Evolutionary conservation across 2,113 vertebrate genomes (phyloP), one percentile per base, ranked within the genome.

Genomic region (Sylvietta virens): DNA sequence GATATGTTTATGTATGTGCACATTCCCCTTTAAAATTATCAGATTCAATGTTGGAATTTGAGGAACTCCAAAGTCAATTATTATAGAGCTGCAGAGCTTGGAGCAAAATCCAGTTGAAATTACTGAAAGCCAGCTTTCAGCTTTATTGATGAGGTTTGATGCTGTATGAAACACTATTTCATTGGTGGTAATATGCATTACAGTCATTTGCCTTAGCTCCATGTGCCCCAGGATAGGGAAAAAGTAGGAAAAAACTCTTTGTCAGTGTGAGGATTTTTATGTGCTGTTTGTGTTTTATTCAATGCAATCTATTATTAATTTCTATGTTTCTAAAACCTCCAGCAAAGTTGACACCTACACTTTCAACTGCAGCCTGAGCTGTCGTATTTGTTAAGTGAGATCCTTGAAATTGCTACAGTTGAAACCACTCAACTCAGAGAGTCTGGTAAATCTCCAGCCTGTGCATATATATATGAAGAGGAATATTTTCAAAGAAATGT

Each of bases 251-350:
- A 60, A 87, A 90, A 3, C 8, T 65, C 66, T 86, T 82, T 89
- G 71, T 61, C 76, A 31, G 10, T 62, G 17, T 54, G 54, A 73
- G 28, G 18, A 71, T 60, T 74, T 72, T 57, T 67, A 37, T 90
- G 78, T 82, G 53, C 73, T 94, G 61, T 94, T 95, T 94, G 76
- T 94, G 79, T 94, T 96, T 94, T 94, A 86, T 92, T 90, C 92
- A 82, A 40, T 45, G 11, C 23, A 72, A 90, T 90, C 50, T 15
- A 84, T 96, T 96, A 90, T 81, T 95, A 86, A 94, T 94, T 94
- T 54, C 42, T 81, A 44, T 37, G 74, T 73, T 83, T 77, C 53
- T 86, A 79, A 90, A 91, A 58, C 53, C 51, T 90, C 45, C 65
- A 92, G 76, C 56, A 62, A 69, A 67, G 78, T 48, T 77, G 81